These are phyloP conservation scores for Drosophila nr. fundita DNA, from an alignment of 2,888 invertebrate genomes.

Conservation along the genomic window DNA sequence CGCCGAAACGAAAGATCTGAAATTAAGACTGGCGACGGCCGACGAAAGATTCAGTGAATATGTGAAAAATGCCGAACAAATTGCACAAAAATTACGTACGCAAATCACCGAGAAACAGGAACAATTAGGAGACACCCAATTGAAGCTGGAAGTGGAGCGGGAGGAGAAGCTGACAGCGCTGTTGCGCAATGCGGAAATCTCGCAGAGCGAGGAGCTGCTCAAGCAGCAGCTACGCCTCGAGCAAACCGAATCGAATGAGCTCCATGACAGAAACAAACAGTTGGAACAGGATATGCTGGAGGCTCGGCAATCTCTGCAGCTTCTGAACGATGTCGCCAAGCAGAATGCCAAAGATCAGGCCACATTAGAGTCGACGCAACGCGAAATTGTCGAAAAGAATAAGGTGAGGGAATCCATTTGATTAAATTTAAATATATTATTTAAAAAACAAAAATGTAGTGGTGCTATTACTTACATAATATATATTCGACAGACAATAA, in stretches of 20 bases:
- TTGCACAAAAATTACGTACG: constrained; percentile 77
- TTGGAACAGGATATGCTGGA: constrained; percentile 86
- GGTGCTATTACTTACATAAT: not conserved
- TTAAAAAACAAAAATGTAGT: not conserved
- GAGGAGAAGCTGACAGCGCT: constrained; percentile 91
- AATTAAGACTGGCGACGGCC: constrained; percentile 77
- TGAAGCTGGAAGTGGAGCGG: constrained; percentile 86
- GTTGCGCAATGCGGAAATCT: constrained; percentile 92
- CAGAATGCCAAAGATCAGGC: constrained; percentile 71
- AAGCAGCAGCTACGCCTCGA: constrained; percentile 90
- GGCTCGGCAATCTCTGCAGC: constrained; percentile 64
- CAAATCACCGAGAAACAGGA: constrained; percentile 80
- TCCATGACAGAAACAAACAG: constrained; percentile 86
- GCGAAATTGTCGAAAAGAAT: constrained; percentile 88
- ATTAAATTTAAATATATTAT: not conserved
- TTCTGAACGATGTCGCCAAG: constrained; percentile 67
- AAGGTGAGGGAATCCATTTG: constrained; percentile 84
- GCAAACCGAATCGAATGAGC: constrained; percentile 87
- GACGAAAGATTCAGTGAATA: constrained; percentile 84
- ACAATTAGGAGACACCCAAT: constrained; percentile 71
- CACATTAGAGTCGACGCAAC: constrained; percentile 83
- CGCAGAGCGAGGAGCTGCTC: constrained; percentile 91
- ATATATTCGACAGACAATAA: constrained; percentile 88
- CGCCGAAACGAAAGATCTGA: constrained; percentile 81
- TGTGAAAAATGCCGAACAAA: constrained; percentile 82